Evolutionary conservation across 2,113 vertebrate species (phyloP), one percentile per base, ranked within the genome.

Genomic region (Sebastes schlegelii): DNA sequence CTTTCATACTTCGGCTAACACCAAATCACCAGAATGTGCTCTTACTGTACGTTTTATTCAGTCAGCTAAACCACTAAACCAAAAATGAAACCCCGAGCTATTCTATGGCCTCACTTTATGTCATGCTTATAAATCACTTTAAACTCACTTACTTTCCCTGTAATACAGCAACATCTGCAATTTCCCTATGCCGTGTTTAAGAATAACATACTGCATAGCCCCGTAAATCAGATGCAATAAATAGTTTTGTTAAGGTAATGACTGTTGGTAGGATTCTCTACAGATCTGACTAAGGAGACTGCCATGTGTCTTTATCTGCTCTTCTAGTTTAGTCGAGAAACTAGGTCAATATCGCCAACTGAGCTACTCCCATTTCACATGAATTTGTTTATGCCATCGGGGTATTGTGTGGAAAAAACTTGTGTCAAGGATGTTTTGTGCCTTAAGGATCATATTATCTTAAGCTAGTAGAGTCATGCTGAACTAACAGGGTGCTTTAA

Each of bases 11-110:
- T 85, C 10, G 74, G 70, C 63, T 64, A 54, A 77, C 69, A 80
- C 77, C 89, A 83, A 81, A 87, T 79, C 65, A 84, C 72, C 76
- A 86, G 66, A 86, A 89, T 86, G 85, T 86, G 80, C 84, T 89
- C 64, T 84, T 86, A 83, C 72, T 88, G 69, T 86, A 86, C 4
- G 4, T 87, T 91, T 88, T 68, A 80, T 80, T 86, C 75, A 73
- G 45, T 84, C 76, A 80, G 79, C 69, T 77, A 72, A 86, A 92
- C 89, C 86, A 91, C 87, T 89, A 90, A 84, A 83, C 67, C 81
- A 86, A 87, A 90, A 85, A 75, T 55, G 45, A 75, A 83, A 85
- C 70, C 74, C 69, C 48, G 52, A 62, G 80, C 58, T 74, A 57
- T 65, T 62, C 57, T 65, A 46, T 68, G 26, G 26, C 78, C 65